These are phyloP conservation scores for Eristalinus sepulchralis DNA, from an alignment of 2,888 invertebrate species.

Conservation along the genomic window DNA sequence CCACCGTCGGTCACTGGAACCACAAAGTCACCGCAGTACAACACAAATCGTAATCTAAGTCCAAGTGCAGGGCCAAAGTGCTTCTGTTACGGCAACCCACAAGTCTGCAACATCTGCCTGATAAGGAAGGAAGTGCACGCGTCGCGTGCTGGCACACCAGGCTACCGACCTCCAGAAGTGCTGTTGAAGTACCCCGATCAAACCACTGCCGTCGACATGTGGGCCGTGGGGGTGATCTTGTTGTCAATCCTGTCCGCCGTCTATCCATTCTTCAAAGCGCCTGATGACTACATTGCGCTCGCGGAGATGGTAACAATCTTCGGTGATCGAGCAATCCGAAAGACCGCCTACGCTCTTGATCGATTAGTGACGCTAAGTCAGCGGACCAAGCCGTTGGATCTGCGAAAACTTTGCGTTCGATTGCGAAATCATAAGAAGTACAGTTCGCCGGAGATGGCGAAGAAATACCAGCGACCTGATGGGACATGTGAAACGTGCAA, in stretches of 20 bases:
- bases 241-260: conserved; percentile 88
- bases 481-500: conserved; percentile 77
- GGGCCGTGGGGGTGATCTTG: conserved; percentile 94
- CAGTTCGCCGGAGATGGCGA: conserved; percentile 75
- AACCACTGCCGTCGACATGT: conserved; percentile 92
- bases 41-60: conserved; percentile 75
- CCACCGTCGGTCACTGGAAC: background rate
- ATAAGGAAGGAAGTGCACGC: conserved; percentile 86
- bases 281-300: conserved; percentile 89
- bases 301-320: conserved; percentile 91
- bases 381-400: conserved; percentile 81
- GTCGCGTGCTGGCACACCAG: conserved; percentile 93
- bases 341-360: conserved; percentile 85
- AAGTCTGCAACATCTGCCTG: conserved; percentile 87
- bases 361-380: conserved; percentile 83
- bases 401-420: conserved; percentile 81
- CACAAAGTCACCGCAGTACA: conserved; percentile 74
- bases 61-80: conserved; percentile 81
- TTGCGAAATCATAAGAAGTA: conserved; percentile 79
- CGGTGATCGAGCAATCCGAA: conserved; percentile 86
- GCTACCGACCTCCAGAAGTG: conserved; percentile 94
- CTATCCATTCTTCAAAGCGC: conserved; percentile 92
- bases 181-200: conserved; percentile 90
- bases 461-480: conserved; percentile 75
- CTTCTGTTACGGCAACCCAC: conserved; percentile 85